Conservation (phyloP, 2,888 invertebrate genomes). For the Tiphia femorata region DNA sequence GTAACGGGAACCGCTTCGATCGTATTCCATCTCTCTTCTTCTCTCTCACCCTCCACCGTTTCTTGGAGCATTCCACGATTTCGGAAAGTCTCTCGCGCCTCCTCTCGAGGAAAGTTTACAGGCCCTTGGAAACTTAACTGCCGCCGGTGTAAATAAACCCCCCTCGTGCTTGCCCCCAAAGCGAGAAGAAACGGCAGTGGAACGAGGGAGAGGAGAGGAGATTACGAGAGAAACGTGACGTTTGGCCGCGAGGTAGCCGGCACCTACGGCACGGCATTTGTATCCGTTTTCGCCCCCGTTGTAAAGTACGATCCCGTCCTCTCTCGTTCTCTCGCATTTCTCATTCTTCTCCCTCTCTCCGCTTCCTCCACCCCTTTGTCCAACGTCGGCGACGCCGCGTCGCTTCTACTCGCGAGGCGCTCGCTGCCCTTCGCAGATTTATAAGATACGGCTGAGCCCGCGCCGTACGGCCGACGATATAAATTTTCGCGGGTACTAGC, state of each 20-base stretch:
- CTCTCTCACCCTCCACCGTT: too few relatives aligned
- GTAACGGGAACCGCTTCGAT: too few relatives aligned
- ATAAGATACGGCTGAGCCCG: too few relatives aligned
- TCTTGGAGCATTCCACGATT: too few relatives aligned
- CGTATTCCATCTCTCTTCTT: too few relatives aligned
- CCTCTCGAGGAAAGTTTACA: too few relatives aligned
- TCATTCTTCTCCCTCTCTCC: not conserved
- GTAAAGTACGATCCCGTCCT: not conserved
- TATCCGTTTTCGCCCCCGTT: not conserved
- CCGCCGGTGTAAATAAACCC: constrained; percentile 9
- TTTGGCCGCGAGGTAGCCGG: not conserved
- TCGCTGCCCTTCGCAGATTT: not conserved
- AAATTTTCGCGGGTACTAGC: not conserved
- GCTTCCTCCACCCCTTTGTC: not conserved
- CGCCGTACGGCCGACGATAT: not conserved
- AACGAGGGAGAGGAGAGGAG: too few relatives aligned
- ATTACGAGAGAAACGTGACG: constrained; percentile 10
- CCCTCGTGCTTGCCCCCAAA: not conserved
- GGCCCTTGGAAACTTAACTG: not conserved
- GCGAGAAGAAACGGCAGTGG: too few relatives aligned
- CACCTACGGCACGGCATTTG: not conserved
- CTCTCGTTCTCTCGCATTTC: too few relatives aligned
- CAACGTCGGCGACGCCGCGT: not conserved
- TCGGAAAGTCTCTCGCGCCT: too few relatives aligned
- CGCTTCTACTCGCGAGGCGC: not conserved